A percentile compares a stretch with the other conserved stretches of the same genome.
These are phyloP conservation scores for Pachymerium ferrugineum DNA, from an alignment of 2,888 invertebrate species.

Conservation along the genomic window DNA sequence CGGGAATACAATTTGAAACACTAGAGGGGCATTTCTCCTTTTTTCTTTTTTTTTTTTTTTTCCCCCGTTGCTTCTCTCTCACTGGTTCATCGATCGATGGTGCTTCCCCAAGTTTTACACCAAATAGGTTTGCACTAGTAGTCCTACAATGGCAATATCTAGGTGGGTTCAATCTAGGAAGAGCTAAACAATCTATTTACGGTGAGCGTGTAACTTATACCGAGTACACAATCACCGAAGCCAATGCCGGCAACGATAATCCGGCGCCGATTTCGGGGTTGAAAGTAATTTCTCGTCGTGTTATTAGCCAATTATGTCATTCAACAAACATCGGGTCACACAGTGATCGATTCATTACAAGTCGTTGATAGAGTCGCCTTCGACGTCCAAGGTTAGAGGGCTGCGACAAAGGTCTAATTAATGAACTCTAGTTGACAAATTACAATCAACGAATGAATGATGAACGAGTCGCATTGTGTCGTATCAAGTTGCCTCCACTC, in stretches of 20 bases:
- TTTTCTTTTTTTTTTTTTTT: neutral
- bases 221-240: no score
- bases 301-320: constrained; percentile 13
- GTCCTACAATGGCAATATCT: no score
- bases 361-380: constrained; percentile 1
- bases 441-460: constrained; percentile 9
- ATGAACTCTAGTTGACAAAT: neutral
- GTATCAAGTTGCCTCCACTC: neutral
- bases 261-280: neutral
- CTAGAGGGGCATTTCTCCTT: no score
- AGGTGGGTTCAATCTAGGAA: no score
- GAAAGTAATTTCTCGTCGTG: neutral
- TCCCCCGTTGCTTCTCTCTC: no score
- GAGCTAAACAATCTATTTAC: no score
- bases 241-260: neutral
- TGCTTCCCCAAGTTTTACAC: neutral
- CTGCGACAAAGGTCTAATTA: neutral
- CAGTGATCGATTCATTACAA: neutral
- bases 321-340: neutral
- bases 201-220: no score
- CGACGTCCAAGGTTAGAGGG: neutral
- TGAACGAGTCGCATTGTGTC: constrained; percentile 9
- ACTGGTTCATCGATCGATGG: no score
- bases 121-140: neutral
- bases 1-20: neutral